A percentile compares a stretch with the other conserved stretches of the same genome.
These are phyloP conservation scores for Diplazon laetatorius DNA, from an alignment of 2,888 invertebrate genomes.

Conservation along the genomic window DNA sequence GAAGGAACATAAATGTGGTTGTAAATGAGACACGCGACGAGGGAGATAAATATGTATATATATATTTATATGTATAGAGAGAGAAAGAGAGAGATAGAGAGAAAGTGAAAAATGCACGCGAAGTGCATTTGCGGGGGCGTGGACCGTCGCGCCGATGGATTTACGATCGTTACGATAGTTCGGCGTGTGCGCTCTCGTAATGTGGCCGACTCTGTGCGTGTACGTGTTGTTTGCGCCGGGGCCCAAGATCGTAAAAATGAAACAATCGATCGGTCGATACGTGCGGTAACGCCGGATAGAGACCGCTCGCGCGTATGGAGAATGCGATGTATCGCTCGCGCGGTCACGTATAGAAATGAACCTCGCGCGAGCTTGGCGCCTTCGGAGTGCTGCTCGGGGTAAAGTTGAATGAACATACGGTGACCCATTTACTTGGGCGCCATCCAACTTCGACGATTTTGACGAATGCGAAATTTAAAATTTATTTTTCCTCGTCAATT, in stretches of 20 bases:
- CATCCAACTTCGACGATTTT: too few relatives aligned
- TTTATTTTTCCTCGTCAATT: too few relatives aligned
- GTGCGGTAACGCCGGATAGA: slow-evolving; percentile 59
- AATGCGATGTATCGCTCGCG: slow-evolving; percentile 49
- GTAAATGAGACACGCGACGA: too few relatives aligned
- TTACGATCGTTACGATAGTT: slow-evolving; percentile 50
- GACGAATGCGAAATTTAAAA: too few relatives aligned
- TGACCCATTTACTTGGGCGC: not conserved
- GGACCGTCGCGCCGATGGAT: slow-evolving; percentile 53
- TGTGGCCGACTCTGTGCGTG: slow-evolving; percentile 51
- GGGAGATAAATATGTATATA: too few relatives aligned
- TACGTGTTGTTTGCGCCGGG: slow-evolving; percentile 58
- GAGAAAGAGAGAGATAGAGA: not conserved
- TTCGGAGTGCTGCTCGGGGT: not conserved
- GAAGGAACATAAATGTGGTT: too few relatives aligned
- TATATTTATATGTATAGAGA: too few relatives aligned
- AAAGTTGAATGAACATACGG: slow-evolving; percentile 8
- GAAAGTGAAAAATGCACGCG: not conserved
- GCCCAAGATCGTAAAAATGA: slow-evolving; percentile 61
- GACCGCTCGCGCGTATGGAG: slow-evolving; percentile 25
- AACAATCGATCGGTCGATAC: slow-evolving; percentile 65
- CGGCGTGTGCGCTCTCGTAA: slow-evolving; percentile 41
- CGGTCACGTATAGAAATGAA: slow-evolving; percentile 20
- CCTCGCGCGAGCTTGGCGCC: slow-evolving; percentile 10
- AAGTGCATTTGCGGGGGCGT: slow-evolving; percentile 45